Evolutionary conservation across 2,113 vertebrate species (phyloP).

Genomic region (Chlorodrepanis virens): DNA sequence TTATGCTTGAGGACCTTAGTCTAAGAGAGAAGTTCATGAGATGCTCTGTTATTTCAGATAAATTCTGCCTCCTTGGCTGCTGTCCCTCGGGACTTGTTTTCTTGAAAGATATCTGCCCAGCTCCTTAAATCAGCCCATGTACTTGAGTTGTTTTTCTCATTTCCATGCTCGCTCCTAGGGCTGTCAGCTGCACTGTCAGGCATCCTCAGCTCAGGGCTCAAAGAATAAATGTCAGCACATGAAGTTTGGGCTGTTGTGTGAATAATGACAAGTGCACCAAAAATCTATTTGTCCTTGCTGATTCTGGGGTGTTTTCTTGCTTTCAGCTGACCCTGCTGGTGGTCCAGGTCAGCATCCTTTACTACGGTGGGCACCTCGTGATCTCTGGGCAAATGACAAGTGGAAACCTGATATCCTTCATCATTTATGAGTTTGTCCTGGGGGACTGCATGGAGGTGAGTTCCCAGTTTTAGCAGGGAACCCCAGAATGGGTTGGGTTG

Average conservation of each 20-base stretch:
- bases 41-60: neutral
- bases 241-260: neutral
- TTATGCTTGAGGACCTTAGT: neutral
- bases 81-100: neutral
- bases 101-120: neutral
- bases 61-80: neutral
- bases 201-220: neutral
- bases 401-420: constrained; percentile 87
- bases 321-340: constrained; percentile 86
- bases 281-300: neutral
- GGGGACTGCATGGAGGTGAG: constrained; percentile 92
- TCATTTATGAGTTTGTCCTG: constrained; percentile 91
- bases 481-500: neutral
- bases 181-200: neutral
- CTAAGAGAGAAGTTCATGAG: neutral
- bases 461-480: neutral
- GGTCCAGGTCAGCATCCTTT: constrained; percentile 89
- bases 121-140: neutral
- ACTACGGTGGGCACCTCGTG: constrained; percentile 92
- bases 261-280: neutral
- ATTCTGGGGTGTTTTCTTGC: neutral
- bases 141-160: neutral
- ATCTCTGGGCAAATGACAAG: constrained; percentile 88
- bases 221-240: neutral
- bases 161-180: neutral